Conservation (phyloP, 2,888 invertebrate genomes). For the Lasioglossum pauxillum region DNA sequence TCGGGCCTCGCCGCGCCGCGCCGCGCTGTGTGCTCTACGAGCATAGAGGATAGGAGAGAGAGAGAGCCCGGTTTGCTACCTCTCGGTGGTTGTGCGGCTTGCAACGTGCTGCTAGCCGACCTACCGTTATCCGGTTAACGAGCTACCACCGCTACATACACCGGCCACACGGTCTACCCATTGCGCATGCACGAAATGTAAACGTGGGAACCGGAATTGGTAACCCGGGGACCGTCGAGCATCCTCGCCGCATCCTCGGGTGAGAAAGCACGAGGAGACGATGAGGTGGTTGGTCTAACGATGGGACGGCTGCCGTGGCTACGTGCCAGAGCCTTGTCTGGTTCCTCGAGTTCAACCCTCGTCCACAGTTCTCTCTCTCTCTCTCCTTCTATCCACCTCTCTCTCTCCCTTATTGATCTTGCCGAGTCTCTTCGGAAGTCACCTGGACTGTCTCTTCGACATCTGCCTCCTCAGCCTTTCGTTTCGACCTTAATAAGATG, state of each 20-base stretch:
- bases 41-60: neutral
- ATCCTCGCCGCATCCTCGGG: conserved; percentile 59
- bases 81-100: conserved; percentile 67
- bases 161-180: conserved; percentile 78
- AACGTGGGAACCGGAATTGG: conserved; percentile 85
- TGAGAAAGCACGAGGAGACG: conserved; percentile 71
- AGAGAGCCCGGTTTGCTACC: conserved; percentile 14
- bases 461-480: neutral
- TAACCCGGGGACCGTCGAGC: conserved; percentile 65
- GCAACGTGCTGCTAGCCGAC: conserved; percentile 76
- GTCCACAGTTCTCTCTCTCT: neutral
- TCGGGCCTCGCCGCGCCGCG: conserved; percentile 17
- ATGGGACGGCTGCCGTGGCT: conserved; percentile 17
- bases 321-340: neutral
- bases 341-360: conserved; percentile 34
- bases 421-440: neutral
- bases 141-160: conserved; percentile 83
- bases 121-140: conserved; percentile 84
- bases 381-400: neutral
- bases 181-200: conserved; percentile 85
- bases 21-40: conserved; percentile 18
- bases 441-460: neutral
- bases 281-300: conserved; percentile 51
- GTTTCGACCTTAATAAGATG: neutral
- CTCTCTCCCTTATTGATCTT: neutral